Conservation (phyloP, 2,888 invertebrate species). For the Beris morrisii region DNA sequence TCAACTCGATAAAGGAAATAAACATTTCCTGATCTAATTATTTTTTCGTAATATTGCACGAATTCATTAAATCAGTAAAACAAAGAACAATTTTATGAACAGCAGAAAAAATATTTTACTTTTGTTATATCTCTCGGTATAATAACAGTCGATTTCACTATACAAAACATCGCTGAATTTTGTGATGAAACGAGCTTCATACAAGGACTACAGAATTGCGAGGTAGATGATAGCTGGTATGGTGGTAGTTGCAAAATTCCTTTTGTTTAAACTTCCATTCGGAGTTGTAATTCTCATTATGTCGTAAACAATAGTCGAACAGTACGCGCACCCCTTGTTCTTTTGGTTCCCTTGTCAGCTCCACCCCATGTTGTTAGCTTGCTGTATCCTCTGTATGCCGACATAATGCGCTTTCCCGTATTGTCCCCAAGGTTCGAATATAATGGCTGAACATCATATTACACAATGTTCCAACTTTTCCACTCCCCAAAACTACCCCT, state of each 20-base stretch:
- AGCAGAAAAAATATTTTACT: too few relatives aligned
- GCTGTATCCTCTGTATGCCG: conserved; percentile 16
- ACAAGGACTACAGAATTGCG: neutral
- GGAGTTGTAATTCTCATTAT: conserved; percentile 30
- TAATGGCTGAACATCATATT: conserved; percentile 30
- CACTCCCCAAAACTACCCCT: conserved; percentile 24
- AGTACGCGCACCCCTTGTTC: neutral
- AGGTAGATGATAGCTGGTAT: neutral
- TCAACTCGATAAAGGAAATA: too few relatives aligned
- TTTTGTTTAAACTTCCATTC: conserved; percentile 29
- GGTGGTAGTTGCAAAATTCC: conserved; percentile 10
- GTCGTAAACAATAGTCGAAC: conserved; percentile 16
- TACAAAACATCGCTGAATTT: too few relatives aligned
- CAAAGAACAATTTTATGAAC: too few relatives aligned
- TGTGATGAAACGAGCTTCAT: too few relatives aligned
- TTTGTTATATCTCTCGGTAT: too few relatives aligned
- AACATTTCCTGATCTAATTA: too few relatives aligned
- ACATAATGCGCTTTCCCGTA: conserved; percentile 31
- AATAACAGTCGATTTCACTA: too few relatives aligned
- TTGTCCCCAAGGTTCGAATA: conserved; percentile 27
- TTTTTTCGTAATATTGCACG: too few relatives aligned
- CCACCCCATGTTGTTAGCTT: conserved; percentile 22
- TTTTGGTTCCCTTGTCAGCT: neutral
- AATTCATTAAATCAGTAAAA: too few relatives aligned
- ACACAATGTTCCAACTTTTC: conserved; percentile 24